Conservation (phyloP, 2,113 vertebrate genomes). For the Gymnobelideus leadbeateri region DNA sequence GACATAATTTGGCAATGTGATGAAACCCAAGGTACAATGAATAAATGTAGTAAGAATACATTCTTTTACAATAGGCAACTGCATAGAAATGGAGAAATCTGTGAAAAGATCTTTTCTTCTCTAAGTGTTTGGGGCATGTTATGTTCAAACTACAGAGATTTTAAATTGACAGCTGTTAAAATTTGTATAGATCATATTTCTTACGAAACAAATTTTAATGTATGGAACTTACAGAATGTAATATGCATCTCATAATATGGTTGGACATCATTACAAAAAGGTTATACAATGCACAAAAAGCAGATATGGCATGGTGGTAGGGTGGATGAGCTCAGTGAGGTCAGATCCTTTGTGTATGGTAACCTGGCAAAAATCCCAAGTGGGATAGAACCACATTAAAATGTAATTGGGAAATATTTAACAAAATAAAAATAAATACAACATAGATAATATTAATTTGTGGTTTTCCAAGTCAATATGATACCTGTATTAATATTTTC, state of each 20-base stretch:
- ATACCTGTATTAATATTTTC: background rate
- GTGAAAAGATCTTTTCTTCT: slow-evolving; percentile 28
- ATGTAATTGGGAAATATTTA: background rate
- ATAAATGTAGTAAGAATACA: slow-evolving; percentile 21
- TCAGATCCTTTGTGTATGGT: background rate
- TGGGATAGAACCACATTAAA: background rate
- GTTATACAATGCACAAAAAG: background rate
- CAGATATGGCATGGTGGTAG: background rate
- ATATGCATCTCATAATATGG: background rate
- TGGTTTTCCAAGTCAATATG: background rate
- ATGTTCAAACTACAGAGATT: background rate
- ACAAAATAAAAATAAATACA: background rate
- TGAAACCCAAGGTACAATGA: slow-evolving; percentile 53
- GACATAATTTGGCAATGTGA: slow-evolving; percentile 11
- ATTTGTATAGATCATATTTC: background rate
- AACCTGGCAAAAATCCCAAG: background rate
- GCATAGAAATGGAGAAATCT: slow-evolving; percentile 21
- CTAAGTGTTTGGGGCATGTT: background rate
- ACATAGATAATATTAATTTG: background rate
- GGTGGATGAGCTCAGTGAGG: background rate
- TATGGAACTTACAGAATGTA: background rate
- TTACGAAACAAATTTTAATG: background rate
- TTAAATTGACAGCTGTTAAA: background rate
- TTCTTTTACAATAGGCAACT: slow-evolving; percentile 19
- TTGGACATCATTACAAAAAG: background rate